Evolutionary conservation across 2,113 vertebrate genomes (phyloP).

Genomic region (Melanostigma gelatinosum): DNA sequence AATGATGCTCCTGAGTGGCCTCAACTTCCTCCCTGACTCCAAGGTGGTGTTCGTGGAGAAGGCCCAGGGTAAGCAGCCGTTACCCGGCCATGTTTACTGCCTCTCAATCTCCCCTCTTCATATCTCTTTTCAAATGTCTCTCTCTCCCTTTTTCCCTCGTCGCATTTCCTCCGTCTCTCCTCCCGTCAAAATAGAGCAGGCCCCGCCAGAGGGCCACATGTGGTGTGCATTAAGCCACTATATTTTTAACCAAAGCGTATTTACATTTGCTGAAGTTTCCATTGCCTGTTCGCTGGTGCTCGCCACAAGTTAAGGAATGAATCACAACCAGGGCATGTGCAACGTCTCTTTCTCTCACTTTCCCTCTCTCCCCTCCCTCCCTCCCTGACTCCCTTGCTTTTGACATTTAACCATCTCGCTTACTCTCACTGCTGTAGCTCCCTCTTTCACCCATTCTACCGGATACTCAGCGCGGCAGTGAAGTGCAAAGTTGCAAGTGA

Average conservation of each 20-base stretch:
- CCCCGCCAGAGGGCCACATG: conserved; percentile 82
- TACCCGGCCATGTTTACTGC: conserved; percentile 40
- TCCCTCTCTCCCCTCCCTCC: conserved; percentile 55
- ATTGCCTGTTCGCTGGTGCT: conserved; percentile 84
- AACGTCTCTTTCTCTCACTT: conserved; percentile 73
- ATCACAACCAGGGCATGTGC: conserved; percentile 83
- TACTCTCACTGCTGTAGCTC: conserved; percentile 21
- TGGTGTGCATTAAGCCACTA: conserved; percentile 85
- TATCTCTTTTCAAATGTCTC: conserved; percentile 57
- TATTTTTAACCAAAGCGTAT: conserved; percentile 88
- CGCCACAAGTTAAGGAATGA: conserved; percentile 84
- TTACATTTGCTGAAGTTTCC: conserved; percentile 87
- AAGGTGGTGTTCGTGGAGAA: conserved; percentile 99
- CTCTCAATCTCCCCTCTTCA: conserved; percentile 44
- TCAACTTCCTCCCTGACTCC: conserved; percentile 96
- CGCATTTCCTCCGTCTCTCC: conserved; percentile 63
- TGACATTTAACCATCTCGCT: conserved; percentile 56
- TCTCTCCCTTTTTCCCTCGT: conserved; percentile 33
- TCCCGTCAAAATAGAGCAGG: conserved; percentile 83
- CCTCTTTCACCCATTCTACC: conserved; percentile 9
- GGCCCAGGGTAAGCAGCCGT: conserved; percentile 88
- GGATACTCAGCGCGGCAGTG: conserved; percentile 30
- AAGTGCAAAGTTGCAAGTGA: conserved; percentile 54
- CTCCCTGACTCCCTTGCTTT: conserved; percentile 42
- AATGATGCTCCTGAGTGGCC: conserved; percentile 93